phyloP scores from a whole-genome alignment of 2,888 invertebrate genomes.

The Trimorus sp. region DNA sequence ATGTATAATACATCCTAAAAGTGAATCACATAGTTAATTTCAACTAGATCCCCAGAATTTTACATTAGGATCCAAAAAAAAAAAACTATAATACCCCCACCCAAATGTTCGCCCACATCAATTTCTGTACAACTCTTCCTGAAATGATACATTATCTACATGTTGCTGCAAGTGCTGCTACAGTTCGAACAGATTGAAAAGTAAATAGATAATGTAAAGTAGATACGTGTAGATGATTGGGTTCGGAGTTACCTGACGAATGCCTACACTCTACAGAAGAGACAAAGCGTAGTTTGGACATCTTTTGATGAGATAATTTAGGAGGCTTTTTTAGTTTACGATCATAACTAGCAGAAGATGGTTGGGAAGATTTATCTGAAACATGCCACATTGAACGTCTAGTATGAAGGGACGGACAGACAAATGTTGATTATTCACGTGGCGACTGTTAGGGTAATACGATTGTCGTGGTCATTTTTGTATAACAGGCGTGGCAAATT shows the following conservation, averaged over 20 bases:
- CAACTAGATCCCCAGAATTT: no score
- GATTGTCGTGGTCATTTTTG: background rate
- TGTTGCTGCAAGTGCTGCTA: slow-evolving; percentile 31
- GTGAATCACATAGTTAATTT: no score
- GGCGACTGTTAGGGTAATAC: slow-evolving; percentile 25
- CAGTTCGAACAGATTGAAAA: slow-evolving; percentile 2
- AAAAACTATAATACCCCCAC: no score
- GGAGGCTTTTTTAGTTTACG: slow-evolving; percentile 81
- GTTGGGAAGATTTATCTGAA: slow-evolving; percentile 85
- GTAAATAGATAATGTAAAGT: slow-evolving; percentile 18
- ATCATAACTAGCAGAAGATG: slow-evolving; percentile 84
- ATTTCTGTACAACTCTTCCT: no score
- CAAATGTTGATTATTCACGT: slow-evolving; percentile 60
- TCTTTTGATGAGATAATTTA: slow-evolving; percentile 83
- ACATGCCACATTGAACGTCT: slow-evolving; percentile 82
- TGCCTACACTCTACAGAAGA: slow-evolving; percentile 91
- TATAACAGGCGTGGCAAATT: slow-evolving; percentile 33
- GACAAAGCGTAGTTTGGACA: slow-evolving; percentile 90
- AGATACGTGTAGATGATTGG: slow-evolving; percentile 60
- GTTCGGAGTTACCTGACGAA: slow-evolving; percentile 85
- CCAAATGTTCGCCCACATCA: no score
- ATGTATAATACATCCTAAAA: no score
- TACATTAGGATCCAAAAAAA: no score
- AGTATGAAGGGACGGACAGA: slow-evolving; percentile 72
- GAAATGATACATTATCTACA: slow-evolving; percentile 18